Percentiles rank a stretch among this genome's conserved stretches.
These are phyloP conservation scores for Sibirionetta formosa DNA, from an alignment of 2,797 vertebrate species.

Conservation along the genomic window DNA sequence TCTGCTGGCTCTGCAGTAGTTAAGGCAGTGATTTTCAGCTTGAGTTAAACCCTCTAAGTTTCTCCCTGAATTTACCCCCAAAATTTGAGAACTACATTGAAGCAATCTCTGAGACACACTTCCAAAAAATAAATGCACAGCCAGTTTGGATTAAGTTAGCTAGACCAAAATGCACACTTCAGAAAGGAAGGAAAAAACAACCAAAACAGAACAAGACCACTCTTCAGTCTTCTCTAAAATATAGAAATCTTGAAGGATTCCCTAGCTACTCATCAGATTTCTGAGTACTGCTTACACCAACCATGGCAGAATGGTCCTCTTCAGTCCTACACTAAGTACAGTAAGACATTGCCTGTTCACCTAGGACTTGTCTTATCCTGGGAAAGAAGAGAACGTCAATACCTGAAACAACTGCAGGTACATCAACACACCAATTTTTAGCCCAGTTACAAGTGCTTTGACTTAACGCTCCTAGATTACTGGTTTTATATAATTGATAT, in stretches of 20 bases:
- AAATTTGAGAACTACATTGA: background rate
- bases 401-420: background rate
- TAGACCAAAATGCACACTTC: background rate
- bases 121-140: fast-evolving
- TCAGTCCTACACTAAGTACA: background rate
- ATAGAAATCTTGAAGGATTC: background rate
- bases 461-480: background rate
- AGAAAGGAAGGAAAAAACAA: background rate
- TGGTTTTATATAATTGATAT: background rate
- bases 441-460: background rate
- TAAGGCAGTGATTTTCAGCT: background rate
- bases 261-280: background rate
- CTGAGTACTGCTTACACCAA: background rate
- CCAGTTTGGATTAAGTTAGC: background rate
- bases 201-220: background rate
- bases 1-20: background rate
- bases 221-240: background rate
- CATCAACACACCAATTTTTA: background rate
- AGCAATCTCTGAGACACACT: background rate
- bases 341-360: background rate
- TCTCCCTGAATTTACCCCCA: background rate
- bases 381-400: background rate
- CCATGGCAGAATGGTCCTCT: background rate
- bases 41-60: background rate
- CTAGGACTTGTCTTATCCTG: background rate